These are phyloP conservation scores for Cisticola juncidis DNA, from an alignment of 2,113 vertebrate genomes.

Conservation along the genomic window DNA sequence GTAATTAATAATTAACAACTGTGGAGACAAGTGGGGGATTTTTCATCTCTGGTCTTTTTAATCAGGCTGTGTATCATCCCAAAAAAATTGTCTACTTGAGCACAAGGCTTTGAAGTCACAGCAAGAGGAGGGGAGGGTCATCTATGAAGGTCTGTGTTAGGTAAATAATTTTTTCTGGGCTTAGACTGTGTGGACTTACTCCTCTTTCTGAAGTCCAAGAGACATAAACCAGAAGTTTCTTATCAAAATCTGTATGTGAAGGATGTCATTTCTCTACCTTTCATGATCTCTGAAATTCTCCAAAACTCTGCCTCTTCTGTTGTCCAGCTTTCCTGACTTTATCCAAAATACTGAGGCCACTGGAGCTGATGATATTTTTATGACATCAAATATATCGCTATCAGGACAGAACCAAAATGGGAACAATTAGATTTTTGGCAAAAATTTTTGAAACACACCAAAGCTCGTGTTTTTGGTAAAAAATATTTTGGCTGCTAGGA, in stretches of 20 bases:
- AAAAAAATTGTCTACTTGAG: background rate
- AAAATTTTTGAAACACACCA: background rate
- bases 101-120: background rate
- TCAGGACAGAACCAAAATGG: background rate
- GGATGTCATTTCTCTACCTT: background rate
- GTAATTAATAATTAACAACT: background rate
- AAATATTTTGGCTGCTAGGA: background rate
- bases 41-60: background rate
- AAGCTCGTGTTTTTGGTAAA: fast-evolving
- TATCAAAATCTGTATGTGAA: background rate
- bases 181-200: background rate
- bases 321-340: background rate
- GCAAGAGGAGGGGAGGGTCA: background rate
- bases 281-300: background rate
- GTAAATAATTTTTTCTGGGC: background rate
- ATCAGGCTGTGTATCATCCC: background rate
- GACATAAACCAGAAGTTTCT: background rate
- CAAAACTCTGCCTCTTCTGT: background rate
- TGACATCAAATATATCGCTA: background rate
- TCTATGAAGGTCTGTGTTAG: background rate
- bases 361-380: background rate
- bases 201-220: background rate
- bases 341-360: background rate
- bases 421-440: background rate
- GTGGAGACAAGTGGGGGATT: background rate